phyloP scores from a whole-genome alignment of 2,113 vertebrate species.

The Ammospiza nelsoni region DNA sequence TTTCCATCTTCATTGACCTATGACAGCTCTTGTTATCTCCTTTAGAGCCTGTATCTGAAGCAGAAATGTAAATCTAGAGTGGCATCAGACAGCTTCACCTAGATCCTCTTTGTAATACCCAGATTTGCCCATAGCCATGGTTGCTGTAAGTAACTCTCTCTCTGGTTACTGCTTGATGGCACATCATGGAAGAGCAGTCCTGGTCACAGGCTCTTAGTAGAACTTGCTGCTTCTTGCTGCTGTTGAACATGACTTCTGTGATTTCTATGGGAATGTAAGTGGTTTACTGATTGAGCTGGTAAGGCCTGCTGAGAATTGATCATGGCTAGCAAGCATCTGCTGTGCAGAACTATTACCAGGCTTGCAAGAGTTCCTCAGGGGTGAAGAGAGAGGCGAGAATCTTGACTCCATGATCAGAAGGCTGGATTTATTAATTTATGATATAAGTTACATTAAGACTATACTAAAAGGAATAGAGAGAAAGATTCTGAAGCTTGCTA shows the following conservation, averaged over 20 bases:
- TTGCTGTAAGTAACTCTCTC: background rate
- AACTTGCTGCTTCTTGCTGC: background rate
- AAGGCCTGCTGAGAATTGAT: background rate
- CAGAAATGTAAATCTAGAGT: background rate
- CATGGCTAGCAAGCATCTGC: background rate
- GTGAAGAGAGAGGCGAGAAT: too few relatives aligned
- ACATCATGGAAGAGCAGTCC: background rate
- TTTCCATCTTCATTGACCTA: background rate
- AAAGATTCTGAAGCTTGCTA: too few relatives aligned
- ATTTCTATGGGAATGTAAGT: background rate
- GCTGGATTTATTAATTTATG: too few relatives aligned
- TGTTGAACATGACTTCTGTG: background rate
- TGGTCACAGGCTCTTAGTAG: background rate
- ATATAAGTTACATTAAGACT: too few relatives aligned
- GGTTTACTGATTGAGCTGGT: background rate
- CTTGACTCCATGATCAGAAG: too few relatives aligned
- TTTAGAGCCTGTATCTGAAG: background rate
- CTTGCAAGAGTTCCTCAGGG: too few relatives aligned
- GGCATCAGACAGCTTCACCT: background rate
- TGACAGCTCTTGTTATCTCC: background rate
- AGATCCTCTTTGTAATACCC: background rate
- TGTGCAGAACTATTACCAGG: background rate
- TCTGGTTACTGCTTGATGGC: background rate
- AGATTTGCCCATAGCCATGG: background rate
- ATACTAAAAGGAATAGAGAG: too few relatives aligned